Percentiles rank a stretch among this genome's conserved stretches.
phyloP scores from a whole-genome alignment of 1,140 invertebrate species.

The Pseudomyrmex cubaensis region DNA sequence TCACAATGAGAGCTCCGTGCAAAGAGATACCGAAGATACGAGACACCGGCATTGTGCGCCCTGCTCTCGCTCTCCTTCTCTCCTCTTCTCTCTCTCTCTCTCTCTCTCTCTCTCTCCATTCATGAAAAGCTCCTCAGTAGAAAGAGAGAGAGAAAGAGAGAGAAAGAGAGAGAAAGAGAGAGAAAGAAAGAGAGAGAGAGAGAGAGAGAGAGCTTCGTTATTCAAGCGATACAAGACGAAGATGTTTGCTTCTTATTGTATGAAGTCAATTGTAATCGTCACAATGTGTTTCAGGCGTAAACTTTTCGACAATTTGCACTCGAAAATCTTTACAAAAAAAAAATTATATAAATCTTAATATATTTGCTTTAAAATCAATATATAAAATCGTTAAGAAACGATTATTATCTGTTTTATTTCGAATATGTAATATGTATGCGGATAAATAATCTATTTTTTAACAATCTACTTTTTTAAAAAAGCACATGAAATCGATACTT shows the following conservation, averaged over 20 bases:
- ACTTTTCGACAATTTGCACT: neutral
- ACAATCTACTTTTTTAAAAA: too few species aligned
- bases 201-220: neutral
- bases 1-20: slow-evolving; percentile 82
- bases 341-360: too few species aligned
- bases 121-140: too few species aligned
- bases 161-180: neutral
- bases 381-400: neutral
- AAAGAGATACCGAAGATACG: slow-evolving; percentile 81
- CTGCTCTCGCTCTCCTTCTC: neutral
- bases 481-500: too few species aligned
- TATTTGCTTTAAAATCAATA: too few species aligned
- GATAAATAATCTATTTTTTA: too few species aligned
- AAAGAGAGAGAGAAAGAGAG: too few species aligned
- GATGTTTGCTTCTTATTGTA: neutral
- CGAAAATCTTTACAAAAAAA: neutral
- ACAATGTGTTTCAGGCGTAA: neutral
- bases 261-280: neutral
- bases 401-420: neutral
- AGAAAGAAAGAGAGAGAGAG: neutral
- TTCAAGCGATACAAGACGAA: neutral
- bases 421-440: too few species aligned
- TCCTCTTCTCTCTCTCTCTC: neutral
- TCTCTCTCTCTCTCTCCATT: neutral
- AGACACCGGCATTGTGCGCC: slow-evolving; percentile 67